Base-by-base conservation (phyloP, 1,140 invertebrate genomes). In the Nixonia krombeini region DNA sequence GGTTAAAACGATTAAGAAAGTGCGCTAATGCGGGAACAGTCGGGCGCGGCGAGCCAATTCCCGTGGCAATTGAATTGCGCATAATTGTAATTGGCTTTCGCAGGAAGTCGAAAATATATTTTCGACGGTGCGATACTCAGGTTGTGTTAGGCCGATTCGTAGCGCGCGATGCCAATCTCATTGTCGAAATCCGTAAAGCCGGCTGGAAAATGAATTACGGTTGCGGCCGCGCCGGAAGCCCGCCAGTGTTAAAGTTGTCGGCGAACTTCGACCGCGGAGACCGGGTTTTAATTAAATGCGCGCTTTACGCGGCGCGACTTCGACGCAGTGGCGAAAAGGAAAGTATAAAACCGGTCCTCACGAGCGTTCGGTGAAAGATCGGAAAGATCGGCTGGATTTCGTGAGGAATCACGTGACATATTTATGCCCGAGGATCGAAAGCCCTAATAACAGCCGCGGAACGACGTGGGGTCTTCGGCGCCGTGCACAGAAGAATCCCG, bases 1-100 rank as follows among this genome's bases (percentile, higher is more conserved):
- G 66, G 62, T 70, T 79, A 79, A 79, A 80, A 77, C 73, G 75
- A 80, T 80, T 80, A 80, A 74, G 69, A 59, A 56, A 51, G 68
- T 70, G 66, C 70, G 66, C 70, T 73, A 68, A 75, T 64, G 64
- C 42, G 40, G 42, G 66, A 64, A 55, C 70, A 53, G 45, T 56
- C 68, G 62, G 31, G 16, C 33, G 10, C 49, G 58, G 46, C 65
- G 31, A 25, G 50, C 10, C 56, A 70, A 73, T 67, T 74, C 59
- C 40, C 1, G 13, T 49, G 47, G 35, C 56, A 75, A 78, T 55
- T 46, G 62, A 80, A 74, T 81, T 76, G 79, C 45, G 61, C 55
- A 57, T 79, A 80, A 81, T 79, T 76, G 78, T 58, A 69, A 69
- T 63, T 69, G 49, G 72, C 74, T 72, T 72, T 66, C n/a, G 49